Percentiles rank a stretch among this genome's conserved stretches.
These are phyloP conservation scores for Tenodera sinensis DNA, from an alignment of 2,888 invertebrate species.

Conservation along the genomic window DNA sequence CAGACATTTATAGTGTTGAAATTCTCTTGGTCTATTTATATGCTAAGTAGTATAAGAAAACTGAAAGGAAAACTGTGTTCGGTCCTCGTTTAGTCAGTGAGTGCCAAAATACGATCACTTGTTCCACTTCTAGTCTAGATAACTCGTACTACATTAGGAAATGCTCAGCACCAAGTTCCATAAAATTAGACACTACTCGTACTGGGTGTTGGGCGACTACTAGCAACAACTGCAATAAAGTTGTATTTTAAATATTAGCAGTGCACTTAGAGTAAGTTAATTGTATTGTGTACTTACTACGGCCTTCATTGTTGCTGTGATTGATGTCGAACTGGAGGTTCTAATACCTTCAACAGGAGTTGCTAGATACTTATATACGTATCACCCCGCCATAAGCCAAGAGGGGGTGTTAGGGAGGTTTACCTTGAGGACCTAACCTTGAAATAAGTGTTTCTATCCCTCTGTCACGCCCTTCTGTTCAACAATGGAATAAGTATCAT, in stretches of 20 bases:
- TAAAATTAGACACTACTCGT: too few species aligned
- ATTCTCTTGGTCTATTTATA: too few species aligned
- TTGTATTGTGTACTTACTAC: neutral
- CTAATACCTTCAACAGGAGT: neutral
- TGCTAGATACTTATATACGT: neutral
- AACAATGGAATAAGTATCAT: neutral
- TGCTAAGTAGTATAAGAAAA: too few species aligned
- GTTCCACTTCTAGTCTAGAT: too few species aligned
- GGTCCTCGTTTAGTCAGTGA: too few species aligned
- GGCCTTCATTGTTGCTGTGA: neutral
- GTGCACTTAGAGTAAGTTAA: neutral
- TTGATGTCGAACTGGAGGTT: neutral
- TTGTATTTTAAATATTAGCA: neutral
- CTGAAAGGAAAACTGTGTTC: too few species aligned
- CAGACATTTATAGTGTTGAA: too few species aligned
- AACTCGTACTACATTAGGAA: too few species aligned
- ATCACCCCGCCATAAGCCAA: neutral
- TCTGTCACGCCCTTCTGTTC: neutral
- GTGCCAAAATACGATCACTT: too few species aligned
- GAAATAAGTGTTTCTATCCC: neutral
- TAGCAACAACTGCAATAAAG: too few species aligned
- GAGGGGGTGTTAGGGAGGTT: neutral
- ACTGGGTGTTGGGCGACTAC: too few species aligned
- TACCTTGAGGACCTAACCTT: neutral
- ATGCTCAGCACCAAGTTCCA: too few species aligned